These are phyloP conservation scores for Pinctada fucata DNA, from an alignment of 2,888 invertebrate genomes.

Conservation along the genomic window DNA sequence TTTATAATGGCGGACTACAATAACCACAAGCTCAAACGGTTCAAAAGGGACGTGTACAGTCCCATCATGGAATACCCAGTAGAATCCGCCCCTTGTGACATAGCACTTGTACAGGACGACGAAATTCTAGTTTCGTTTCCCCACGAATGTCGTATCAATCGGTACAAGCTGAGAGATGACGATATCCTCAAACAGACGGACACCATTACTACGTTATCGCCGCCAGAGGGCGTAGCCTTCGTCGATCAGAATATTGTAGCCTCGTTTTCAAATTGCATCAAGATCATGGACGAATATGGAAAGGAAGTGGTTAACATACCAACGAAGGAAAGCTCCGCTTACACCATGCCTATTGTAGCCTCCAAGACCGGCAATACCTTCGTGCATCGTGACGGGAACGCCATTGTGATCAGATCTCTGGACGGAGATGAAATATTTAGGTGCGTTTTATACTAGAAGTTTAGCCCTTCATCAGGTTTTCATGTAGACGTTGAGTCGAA, in stretches of 20 bases:
- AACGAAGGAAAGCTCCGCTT: slow-evolving; percentile 18
- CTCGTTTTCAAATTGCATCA: slow-evolving; percentile 15
- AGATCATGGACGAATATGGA: slow-evolving; percentile 13
- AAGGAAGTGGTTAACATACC: slow-evolving; percentile 10
- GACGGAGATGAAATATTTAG: slow-evolving; percentile 22
- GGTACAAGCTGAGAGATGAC: background rate
- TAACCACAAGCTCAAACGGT: slow-evolving; percentile 16
- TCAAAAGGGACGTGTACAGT: slow-evolving; percentile 14
- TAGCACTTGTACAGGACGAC: slow-evolving; percentile 9
- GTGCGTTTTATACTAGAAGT: too few species aligned
- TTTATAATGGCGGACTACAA: slow-evolving; percentile 24
- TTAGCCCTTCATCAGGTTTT: too few species aligned
- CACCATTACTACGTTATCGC: background rate
- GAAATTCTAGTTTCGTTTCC: slow-evolving; percentile 18
- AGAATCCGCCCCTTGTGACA: slow-evolving; percentile 23
- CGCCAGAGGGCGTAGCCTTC: slow-evolving; percentile 16
- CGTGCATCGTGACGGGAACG: slow-evolving; percentile 18
- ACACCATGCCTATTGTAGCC: slow-evolving; percentile 10
- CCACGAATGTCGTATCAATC: slow-evolving; percentile 11
- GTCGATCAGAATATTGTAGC: slow-evolving; percentile 12
- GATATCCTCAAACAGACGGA: background rate
- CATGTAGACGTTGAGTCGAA: too few species aligned
- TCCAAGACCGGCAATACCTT: slow-evolving; percentile 3
- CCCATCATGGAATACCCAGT: slow-evolving; percentile 18
- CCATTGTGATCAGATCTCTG: slow-evolving; percentile 9